Evolutionary conservation across 2,888 invertebrate genomes (phyloP).

Genomic region (Nebria brevicollis): DNA sequence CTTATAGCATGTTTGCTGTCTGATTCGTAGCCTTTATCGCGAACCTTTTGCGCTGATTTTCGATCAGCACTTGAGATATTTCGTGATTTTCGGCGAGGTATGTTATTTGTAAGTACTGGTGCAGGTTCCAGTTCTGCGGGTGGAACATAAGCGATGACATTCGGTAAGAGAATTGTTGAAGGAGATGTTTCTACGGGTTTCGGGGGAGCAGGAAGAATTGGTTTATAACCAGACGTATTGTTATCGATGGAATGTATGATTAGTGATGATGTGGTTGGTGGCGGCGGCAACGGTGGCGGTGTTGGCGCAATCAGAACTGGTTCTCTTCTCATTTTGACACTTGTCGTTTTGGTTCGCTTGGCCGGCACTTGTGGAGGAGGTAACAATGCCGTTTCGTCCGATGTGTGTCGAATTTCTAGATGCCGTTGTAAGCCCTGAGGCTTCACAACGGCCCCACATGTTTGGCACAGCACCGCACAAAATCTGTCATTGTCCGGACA

Average conservation of each 20-base stretch:
- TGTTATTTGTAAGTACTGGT: conserved; percentile 16
- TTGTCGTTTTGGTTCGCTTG: conserved; percentile 34
- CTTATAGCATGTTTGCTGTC: conserved; percentile 12
- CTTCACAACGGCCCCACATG: conserved; percentile 80
- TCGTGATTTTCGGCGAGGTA: conserved; percentile 25
- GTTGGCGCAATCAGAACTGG: conserved; percentile 15
- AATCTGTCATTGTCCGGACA: conserved; percentile 69
- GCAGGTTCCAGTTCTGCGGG: not conserved
- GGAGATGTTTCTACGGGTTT: not conserved
- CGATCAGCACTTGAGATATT: conserved; percentile 27
- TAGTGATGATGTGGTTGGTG: conserved; percentile 14
- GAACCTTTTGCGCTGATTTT: conserved; percentile 31
- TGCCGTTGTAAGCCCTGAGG: conserved; percentile 81
- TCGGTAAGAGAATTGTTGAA: not conserved
- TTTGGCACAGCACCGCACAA: conserved; percentile 80
- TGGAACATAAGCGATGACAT: not conserved
- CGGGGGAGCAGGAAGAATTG: not conserved
- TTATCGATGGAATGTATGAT: conserved; percentile 35
- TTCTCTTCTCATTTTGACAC: conserved; percentile 36
- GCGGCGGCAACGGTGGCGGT: not conserved
- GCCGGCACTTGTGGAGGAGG: conserved; percentile 61
- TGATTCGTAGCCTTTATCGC: conserved; percentile 33
- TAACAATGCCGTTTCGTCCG: conserved; percentile 59
- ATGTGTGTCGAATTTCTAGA: conserved; percentile 69
- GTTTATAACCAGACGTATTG: not conserved